Evolutionary conservation across 2,113 vertebrate genomes (phyloP).

Genomic region (Anoplopoma fimbria): DNA sequence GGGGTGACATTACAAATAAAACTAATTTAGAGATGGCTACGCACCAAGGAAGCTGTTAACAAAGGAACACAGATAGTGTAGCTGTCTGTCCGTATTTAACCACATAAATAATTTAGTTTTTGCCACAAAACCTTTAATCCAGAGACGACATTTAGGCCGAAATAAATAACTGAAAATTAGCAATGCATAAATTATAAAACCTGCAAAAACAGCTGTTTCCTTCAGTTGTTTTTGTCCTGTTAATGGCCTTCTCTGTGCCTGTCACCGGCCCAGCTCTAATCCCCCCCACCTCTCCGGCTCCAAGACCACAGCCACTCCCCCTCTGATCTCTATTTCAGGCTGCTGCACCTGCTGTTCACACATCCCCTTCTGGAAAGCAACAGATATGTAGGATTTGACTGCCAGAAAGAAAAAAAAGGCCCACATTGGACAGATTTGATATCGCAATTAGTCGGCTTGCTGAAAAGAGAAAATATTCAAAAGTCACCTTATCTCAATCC

Average conservation of each 20-base stretch:
- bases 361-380: slow-evolving; percentile 69
- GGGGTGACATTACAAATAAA: slow-evolving; percentile 41
- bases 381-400: slow-evolving; percentile 61
- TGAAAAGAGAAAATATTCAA: slow-evolving; percentile 8
- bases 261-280: slow-evolving; percentile 44
- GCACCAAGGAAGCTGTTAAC: background rate
- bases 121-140: background rate
- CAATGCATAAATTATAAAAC: background rate
- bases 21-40: slow-evolving; percentile 24
- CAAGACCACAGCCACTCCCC: slow-evolving; percentile 37
- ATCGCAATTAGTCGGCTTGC: slow-evolving; percentile 30
- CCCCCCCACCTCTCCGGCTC: slow-evolving; percentile 48
- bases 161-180: background rate
- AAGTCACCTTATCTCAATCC: background rate
- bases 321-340: slow-evolving; percentile 81
- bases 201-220: slow-evolving; percentile 22
- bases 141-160: background rate
- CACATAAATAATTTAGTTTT: background rate
- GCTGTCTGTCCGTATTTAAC: background rate
- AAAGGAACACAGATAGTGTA: background rate
- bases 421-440: slow-evolving; percentile 14
- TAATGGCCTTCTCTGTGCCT: slow-evolving; percentile 25
- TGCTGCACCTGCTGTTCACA: slow-evolving; percentile 81
- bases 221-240: slow-evolving; percentile 38
- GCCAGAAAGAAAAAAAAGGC: slow-evolving; percentile 32